Percentiles rank a stretch among this genome's conserved stretches.
These are phyloP conservation scores for Plumapathes pennacea DNA, from an alignment of 92 coral and sea anemone species.

Conservation along the genomic window DNA sequence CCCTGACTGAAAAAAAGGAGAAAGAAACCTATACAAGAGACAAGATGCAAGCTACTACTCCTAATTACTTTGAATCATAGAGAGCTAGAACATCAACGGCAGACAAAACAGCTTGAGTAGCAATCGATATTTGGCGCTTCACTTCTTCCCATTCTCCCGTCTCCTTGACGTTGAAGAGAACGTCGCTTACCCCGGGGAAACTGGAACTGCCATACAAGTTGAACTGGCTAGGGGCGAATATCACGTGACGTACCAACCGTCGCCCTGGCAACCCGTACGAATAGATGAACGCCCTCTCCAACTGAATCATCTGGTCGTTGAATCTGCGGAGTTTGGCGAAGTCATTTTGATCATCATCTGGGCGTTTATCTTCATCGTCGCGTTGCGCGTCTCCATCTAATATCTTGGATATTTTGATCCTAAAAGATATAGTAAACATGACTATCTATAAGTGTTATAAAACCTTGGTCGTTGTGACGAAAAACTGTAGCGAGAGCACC, in stretches of 20 bases:
- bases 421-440: no score
- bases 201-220: conserved; percentile 68
- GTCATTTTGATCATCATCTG: conserved; percentile 13
- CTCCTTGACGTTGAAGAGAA: conserved; percentile 47
- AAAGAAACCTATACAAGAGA: no score
- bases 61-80: no score
- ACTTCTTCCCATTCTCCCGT: conserved; percentile 63
- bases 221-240: conserved; percentile 59
- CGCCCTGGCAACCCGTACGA: conserved; percentile 75
- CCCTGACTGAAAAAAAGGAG: no score
- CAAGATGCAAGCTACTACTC: no score
- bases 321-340: conserved; percentile 50
- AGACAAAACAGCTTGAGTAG: conserved; percentile 42
- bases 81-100: conserved; percentile 53
- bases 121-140: conserved; percentile 64
- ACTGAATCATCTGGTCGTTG: conserved; percentile 67
- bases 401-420: no score
- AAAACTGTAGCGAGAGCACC: no score
- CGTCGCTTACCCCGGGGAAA: conserved; percentile 71
- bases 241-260: conserved; percentile 55
- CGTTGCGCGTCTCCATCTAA: no score
- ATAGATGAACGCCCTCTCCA: conserved; percentile 66
- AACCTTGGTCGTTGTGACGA: no score
- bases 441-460: no score
- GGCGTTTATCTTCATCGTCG: no score